Percentiles rank a stretch among this genome's conserved stretches.
phyloP scores from a whole-genome alignment of 2,113 vertebrate genomes.

The Laticauda colubrina region DNA sequence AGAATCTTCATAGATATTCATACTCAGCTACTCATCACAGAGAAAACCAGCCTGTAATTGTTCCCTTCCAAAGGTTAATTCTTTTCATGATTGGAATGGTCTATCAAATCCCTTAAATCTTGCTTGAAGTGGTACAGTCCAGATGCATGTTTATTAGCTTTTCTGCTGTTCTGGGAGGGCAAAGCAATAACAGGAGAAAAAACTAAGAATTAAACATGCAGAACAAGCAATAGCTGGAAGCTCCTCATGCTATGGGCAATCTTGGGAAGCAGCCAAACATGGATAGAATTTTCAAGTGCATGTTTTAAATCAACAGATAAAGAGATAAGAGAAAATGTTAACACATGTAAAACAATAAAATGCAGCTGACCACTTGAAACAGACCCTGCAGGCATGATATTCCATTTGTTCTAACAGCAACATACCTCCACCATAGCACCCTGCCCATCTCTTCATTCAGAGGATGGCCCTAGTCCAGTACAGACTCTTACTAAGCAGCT shows the following conservation, averaged over 20 bases:
- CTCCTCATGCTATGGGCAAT: neutral
- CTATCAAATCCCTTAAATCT: neutral
- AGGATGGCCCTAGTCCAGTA: neutral
- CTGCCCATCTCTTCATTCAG: fast-evolving
- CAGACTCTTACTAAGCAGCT: neutral
- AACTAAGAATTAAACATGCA: neutral
- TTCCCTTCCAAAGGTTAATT: neutral
- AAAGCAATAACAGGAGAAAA: neutral
- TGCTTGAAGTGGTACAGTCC: neutral
- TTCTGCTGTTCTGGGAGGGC: neutral
- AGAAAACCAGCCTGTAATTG: neutral
- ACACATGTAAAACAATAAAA: neutral
- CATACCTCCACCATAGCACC: neutral
- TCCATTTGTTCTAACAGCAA: neutral
- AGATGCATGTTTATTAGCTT: neutral
- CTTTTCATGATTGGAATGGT: neutral
- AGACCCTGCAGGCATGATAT: neutral
- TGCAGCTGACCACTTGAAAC: neutral
- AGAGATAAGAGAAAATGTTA: too few relatives aligned
- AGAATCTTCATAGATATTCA: neutral
- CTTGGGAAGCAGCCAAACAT: neutral
- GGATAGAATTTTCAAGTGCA: neutral
- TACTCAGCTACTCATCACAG: neutral
- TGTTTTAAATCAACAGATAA: neutral
- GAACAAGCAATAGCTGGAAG: neutral